Evolutionary conservation across 2,113 vertebrate species (phyloP).

Genomic region (Microtus oregoni): DNA sequence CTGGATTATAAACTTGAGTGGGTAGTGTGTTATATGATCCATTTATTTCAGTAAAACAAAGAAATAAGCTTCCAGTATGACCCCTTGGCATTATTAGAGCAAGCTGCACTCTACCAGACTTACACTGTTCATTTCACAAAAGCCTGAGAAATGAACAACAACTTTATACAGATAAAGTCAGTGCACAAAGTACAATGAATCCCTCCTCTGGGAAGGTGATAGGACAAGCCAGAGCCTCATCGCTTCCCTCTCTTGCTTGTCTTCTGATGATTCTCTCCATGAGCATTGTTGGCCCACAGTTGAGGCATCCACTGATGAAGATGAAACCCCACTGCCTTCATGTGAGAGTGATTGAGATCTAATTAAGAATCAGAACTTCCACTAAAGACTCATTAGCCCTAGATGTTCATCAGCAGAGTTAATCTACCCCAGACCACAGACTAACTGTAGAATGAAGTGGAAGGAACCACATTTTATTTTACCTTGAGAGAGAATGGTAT

Average conservation of each 20-base stretch:
- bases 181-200: background rate
- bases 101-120: background rate
- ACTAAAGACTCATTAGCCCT: background rate
- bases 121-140: background rate
- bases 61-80: background rate
- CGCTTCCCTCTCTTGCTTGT: background rate
- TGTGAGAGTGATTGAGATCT: background rate
- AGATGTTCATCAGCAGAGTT: background rate
- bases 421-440: slow-evolving; percentile 35
- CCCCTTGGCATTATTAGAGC: background rate
- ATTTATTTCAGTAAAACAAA: background rate
- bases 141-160: background rate
- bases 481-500: slow-evolving; percentile 68
- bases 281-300: background rate
- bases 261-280: background rate
- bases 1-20: background rate
- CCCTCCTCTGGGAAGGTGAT: background rate
- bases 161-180: background rate
- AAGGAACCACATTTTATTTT: slow-evolving; percentile 62
- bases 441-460: slow-evolving; percentile 44
- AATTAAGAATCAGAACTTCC: background rate
- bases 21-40: background rate
- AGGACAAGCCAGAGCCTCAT: background rate
- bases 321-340: background rate
- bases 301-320: background rate